Conservation (phyloP, 2,888 invertebrate species). For the Leptopterna dolabrata region DNA sequence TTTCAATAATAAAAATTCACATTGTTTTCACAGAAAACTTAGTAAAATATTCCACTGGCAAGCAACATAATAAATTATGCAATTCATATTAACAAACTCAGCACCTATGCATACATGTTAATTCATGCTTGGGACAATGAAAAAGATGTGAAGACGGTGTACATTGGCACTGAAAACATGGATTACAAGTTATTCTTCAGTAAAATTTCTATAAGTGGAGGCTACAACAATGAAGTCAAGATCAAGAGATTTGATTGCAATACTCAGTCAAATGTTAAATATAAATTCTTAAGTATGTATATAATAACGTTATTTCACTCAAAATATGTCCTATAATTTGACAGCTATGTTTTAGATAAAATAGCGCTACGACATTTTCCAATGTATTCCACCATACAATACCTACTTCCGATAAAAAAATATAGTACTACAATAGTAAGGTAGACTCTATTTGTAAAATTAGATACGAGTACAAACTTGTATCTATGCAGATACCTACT, state of each 20-base stretch:
- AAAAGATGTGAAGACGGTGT: background rate
- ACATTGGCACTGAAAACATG: conserved; percentile 19
- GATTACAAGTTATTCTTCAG: background rate
- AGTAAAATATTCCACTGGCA: background rate
- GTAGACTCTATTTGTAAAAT: conserved; percentile 48
- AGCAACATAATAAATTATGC: background rate
- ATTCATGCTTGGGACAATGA: background rate
- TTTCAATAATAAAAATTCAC: background rate
- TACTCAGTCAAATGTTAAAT: conserved; percentile 42
- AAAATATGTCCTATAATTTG: conserved; percentile 44
- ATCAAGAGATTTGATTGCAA: conserved; percentile 31
- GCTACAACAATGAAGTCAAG: conserved; percentile 11
- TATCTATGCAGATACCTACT: conserved; percentile 17
- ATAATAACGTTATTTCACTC: conserved; percentile 24
- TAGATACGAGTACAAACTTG: conserved; percentile 44
- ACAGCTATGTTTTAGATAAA: conserved; percentile 45
- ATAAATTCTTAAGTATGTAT: conserved; percentile 15
- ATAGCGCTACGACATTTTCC: conserved; percentile 38
- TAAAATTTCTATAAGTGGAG: background rate
- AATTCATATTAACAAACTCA: background rate
- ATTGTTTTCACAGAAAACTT: background rate
- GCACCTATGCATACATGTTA: background rate
- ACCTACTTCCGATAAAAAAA: conserved; percentile 50
- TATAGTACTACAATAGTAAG: conserved; percentile 46
- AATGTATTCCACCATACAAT: conserved; percentile 30